Percentiles rank a stretch among this genome's conserved stretches.
phyloP scores from a whole-genome alignment of 2,888 invertebrate species.

The Noctua fimbriata region DNA sequence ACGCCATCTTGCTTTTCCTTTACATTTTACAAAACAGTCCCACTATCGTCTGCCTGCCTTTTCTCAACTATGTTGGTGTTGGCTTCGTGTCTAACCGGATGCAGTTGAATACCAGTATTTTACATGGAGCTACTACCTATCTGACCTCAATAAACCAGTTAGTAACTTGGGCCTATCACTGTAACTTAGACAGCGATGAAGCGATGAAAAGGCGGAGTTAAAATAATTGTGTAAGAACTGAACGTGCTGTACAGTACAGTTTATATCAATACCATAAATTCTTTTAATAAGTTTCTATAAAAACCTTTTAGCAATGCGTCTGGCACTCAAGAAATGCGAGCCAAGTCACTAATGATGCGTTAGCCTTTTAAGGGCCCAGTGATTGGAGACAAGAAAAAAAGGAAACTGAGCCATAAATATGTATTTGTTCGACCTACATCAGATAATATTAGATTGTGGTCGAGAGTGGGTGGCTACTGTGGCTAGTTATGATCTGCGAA shows the following conservation, averaged over 20 bases:
- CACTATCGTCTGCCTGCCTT: not conserved
- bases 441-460: not conserved
- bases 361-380: constrained; percentile 45
- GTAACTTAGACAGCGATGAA: not conserved
- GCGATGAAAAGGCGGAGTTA: not conserved
- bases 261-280: not conserved
- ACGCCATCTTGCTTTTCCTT: no score
- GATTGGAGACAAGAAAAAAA: constrained; percentile 46
- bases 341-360: constrained; percentile 49
- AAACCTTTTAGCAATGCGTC: constrained; percentile 30
- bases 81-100: not conserved
- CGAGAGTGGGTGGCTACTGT: not conserved
- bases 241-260: no score
- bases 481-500: not conserved
- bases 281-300: constrained; percentile 21
- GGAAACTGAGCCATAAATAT: constrained; percentile 52
- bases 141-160: not conserved
- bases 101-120: not conserved
- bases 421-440: constrained; percentile 51
- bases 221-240: no score
- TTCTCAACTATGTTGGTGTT: not conserved
- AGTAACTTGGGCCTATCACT: not conserved
- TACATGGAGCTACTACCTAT: not conserved
- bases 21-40: no score
- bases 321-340: constrained; percentile 35